Evolutionary conservation across 2,888 invertebrate species (phyloP), one percentile per base, ranked within the genome.

Genomic region (Nomada flava): DNA sequence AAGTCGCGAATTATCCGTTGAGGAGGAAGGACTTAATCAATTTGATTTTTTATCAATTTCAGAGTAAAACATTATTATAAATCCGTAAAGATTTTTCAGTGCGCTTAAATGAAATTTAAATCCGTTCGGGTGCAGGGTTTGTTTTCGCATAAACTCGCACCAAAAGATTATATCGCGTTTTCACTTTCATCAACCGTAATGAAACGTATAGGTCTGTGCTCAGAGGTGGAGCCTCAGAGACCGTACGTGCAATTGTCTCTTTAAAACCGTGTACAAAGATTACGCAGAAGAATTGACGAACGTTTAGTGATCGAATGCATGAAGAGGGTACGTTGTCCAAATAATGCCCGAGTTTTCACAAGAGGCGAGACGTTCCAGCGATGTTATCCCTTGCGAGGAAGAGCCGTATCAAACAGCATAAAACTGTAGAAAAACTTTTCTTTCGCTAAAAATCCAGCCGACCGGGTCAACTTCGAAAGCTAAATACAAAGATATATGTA

Each of bases 21-120:
- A 29, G 18, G 47, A 36, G 18, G 44, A 20, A 60, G 23, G 55
- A n/a, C 36, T 74, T 81, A 65, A 81, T 74, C 81, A 60, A 74
- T 50, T 47, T 74, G 36, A 69, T 55, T 80, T 36, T 80, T 80
- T 82, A 80, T 75, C 71, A 76, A 65, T 83, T 64, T 69, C 79
- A 84, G 65, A 84, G 44, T 26, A 57, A 86, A 55, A 63, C 20
- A 26, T 69, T 73, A 20, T 79, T 70, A 52, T 11, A 20, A 36
- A 64, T 47, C 47, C 15, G 11, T 47, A 47, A 47, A 47, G 47
- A 47, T 47, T 47, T 47, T 47, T 13, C 15, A 47, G 47, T 47
- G 11, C 57, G 57, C 36, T 75, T 44, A 20, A 18, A 29, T 59
- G 42, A 72, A 65, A 59, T 7, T 68, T 36, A 59, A 57, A 42